Evolutionary conservation across 2,888 invertebrate species (phyloP).

Genomic region (Temnothorax rugatulus): DNA sequence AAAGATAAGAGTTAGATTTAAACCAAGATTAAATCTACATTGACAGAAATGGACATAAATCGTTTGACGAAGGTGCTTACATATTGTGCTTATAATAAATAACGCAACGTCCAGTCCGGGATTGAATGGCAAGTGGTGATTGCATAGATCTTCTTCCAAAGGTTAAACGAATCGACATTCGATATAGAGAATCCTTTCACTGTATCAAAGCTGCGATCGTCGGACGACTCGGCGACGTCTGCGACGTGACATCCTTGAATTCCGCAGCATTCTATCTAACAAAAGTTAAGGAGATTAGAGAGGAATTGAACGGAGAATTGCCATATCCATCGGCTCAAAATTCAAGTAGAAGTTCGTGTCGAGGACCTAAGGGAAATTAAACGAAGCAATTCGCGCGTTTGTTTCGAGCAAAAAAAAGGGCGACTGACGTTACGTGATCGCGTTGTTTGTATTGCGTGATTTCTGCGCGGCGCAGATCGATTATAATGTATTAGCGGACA

Average conservation of each 20-base stretch:
- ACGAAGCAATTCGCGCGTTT: not conserved
- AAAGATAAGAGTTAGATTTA: too few relatives aligned
- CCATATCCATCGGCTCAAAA: not conserved
- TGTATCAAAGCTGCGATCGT: not conserved
- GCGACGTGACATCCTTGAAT: constrained; percentile 4
- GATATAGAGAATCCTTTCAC: constrained; percentile 34
- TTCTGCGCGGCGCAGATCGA: constrained; percentile 27
- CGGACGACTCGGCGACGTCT: not conserved
- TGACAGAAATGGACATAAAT: too few relatives aligned
- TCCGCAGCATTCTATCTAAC: not conserved
- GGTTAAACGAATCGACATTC: constrained; percentile 16
- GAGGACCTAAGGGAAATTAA: not conserved
- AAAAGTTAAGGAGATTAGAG: not conserved
- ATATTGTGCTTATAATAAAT: not conserved
- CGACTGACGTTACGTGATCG: not conserved
- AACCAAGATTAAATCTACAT: too few relatives aligned
- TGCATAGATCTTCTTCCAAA: constrained; percentile 8
- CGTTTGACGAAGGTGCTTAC: not conserved
- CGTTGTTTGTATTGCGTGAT: constrained; percentile 39
- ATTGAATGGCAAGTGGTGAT: not conserved
- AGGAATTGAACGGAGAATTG: not conserved
- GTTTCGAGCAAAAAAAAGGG: not conserved
- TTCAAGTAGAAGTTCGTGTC: not conserved
- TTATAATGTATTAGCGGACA: constrained; percentile 24
- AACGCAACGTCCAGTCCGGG: not conserved